phyloP scores from a whole-genome alignment of 2,797 vertebrate genomes.

The Pseudochirops cupreus region DNA sequence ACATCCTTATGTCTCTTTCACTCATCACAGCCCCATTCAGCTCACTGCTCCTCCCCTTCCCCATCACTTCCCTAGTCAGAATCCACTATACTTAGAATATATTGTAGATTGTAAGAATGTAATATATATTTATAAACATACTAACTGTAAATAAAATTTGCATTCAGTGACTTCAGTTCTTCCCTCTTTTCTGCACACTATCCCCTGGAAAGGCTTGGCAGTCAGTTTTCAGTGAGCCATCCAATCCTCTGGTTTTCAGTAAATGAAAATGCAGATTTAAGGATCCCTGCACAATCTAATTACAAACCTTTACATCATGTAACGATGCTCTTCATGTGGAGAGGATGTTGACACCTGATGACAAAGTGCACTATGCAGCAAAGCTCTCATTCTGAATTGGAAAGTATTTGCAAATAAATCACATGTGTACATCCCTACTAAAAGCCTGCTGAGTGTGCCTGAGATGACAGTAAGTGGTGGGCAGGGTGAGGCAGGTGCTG shows the following conservation, averaged over 20 bases:
- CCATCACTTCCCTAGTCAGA: slow-evolving; percentile 44
- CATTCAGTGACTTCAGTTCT: slow-evolving; percentile 78
- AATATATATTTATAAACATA: slow-evolving; percentile 87
- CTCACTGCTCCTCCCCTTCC: slow-evolving; percentile 35
- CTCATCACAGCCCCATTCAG: too few species aligned
- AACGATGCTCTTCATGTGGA: background rate
- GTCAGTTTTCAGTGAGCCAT: background rate
- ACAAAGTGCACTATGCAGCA: slow-evolving; percentile 44
- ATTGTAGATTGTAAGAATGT: slow-evolving; percentile 86
- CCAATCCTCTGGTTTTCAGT: slow-evolving; percentile 45
- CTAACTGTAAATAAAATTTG: slow-evolving; percentile 84
- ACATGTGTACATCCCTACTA: background rate
- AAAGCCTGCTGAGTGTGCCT: slow-evolving; percentile 9
- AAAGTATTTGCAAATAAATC: slow-evolving; percentile 69
- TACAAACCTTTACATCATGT: slow-evolving; percentile 6
- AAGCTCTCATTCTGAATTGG: slow-evolving; percentile 58
- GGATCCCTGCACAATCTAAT: slow-evolving; percentile 54
- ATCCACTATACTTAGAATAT: slow-evolving; percentile 76
- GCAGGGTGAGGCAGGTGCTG: rapidly evolving
- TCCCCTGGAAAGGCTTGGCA: slow-evolving; percentile 63
- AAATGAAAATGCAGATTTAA: slow-evolving; percentile 46
- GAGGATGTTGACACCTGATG: slow-evolving; percentile 6
- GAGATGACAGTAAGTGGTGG: background rate
- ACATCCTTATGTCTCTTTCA: slow-evolving; percentile 48
- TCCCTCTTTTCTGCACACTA: slow-evolving; percentile 45